Evolutionary conservation across 1,140 invertebrate species (phyloP).

Genomic region (Drosophila bocqueti): DNA sequence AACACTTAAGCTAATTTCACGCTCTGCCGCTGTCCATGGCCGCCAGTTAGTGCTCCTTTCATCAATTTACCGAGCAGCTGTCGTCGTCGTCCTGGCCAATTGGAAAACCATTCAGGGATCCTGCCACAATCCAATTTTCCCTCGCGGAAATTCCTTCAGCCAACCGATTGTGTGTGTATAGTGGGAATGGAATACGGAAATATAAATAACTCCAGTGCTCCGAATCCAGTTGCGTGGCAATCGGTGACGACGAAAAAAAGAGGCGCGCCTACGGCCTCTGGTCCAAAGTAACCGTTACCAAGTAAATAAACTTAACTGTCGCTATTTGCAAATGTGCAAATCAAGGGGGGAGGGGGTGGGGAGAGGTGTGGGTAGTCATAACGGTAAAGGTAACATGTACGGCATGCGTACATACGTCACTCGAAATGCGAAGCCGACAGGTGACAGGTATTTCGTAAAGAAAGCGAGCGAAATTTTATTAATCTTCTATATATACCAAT

Average conservation of each 20-base stretch:
- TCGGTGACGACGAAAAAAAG: conserved; percentile 8
- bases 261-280: neutral
- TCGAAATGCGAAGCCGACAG: conserved; percentile 10
- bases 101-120: conserved; percentile 58
- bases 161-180: conserved; percentile 37
- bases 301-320: conserved; percentile 81
- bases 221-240: conserved; percentile 71
- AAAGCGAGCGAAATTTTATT: neutral
- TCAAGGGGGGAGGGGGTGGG: neutral
- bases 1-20: conserved; percentile 82
- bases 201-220: conserved; percentile 50
- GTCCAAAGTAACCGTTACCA: conserved; percentile 68
- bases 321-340: conserved; percentile 60
- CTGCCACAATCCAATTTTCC: neutral
- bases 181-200: conserved; percentile 49
- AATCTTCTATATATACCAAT: neutral
- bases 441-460: neutral
- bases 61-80: conserved; percentile 71
- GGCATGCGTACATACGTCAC: conserved; percentile 50
- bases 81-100: conserved; percentile 55
- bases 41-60: conserved; percentile 2
- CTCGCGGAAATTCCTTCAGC: conserved; percentile 13
- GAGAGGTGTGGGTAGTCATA: neutral
- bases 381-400: conserved; percentile 35
- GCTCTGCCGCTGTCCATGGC: conserved; percentile 49